These are phyloP conservation scores for Acanthis flammea DNA, from an alignment of 2,797 vertebrate genomes.

Conservation along the genomic window DNA sequence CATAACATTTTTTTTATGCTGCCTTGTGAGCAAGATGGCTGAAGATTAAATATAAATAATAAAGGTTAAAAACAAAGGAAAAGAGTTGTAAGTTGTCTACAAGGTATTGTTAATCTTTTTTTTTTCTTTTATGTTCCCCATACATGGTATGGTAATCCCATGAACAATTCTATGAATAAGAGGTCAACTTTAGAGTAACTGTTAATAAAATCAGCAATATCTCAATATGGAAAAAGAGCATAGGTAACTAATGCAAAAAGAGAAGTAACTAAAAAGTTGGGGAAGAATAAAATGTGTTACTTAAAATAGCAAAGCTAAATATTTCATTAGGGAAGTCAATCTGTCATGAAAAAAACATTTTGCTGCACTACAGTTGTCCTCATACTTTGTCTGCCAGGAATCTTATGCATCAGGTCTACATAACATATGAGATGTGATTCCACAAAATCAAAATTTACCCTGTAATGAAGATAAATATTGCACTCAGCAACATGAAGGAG, in stretches of 20 bases:
- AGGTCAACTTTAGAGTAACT: neutral
- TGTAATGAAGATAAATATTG: neutral
- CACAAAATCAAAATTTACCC: neutral
- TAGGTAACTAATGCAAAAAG: neutral
- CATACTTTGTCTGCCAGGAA: neutral
- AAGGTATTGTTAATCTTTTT: neutral
- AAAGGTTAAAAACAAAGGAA: neutral
- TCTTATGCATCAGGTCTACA: neutral
- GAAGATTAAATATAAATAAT: neutral
- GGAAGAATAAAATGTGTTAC: neutral
- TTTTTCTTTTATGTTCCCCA: neutral
- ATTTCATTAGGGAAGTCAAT: neutral
- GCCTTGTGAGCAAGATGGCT: neutral
- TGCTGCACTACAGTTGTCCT: neutral
- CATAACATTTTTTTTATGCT: neutral
- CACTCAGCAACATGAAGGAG: neutral
- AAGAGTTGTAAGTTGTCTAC: constrained; percentile 12
- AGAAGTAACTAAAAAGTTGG: neutral
- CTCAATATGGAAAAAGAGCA: neutral
- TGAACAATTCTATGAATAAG: neutral
- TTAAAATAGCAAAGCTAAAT: neutral
- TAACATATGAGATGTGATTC: neutral
- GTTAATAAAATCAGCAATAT: neutral
- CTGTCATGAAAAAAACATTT: neutral
- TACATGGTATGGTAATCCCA: neutral